Percentiles rank a stretch among this genome's conserved stretches.
phyloP scores from a whole-genome alignment of 2,113 vertebrate genomes.

The Tringa solitaria region DNA sequence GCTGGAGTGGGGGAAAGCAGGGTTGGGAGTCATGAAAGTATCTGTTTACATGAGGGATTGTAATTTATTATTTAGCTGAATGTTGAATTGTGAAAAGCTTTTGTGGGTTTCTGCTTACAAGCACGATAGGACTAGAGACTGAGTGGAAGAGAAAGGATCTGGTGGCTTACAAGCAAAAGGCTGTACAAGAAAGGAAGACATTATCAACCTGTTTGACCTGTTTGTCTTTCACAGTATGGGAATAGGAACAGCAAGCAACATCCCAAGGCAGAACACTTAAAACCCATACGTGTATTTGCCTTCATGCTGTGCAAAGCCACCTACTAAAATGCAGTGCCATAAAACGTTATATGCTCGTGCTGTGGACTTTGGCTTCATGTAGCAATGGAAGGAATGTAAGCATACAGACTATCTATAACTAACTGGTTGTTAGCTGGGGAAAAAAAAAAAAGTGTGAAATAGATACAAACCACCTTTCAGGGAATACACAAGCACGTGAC shows the following conservation, averaged over 20 bases:
- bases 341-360: background rate
- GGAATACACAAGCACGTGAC: background rate
- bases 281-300: background rate
- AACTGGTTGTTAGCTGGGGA: background rate
- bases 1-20: background rate
- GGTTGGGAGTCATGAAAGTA: background rate
- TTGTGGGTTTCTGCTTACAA: background rate
- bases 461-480: background rate
- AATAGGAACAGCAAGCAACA: background rate
- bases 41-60: accelerated
- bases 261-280: background rate
- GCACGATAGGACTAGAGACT: background rate
- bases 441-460: accelerated
- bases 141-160: background rate
- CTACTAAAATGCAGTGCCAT: background rate
- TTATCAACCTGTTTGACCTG: too few species aligned
- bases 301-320: background rate
- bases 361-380: background rate
- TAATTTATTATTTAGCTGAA: background rate
- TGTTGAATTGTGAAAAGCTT: background rate
- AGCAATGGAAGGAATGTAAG: background rate
- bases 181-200: background rate
- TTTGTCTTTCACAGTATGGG: background rate
- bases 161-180: background rate
- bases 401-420: background rate